Evolutionary conservation across 2,113 vertebrate species (phyloP), one percentile per base, ranked within the genome.

Genomic region (Bos javanicus): DNA sequence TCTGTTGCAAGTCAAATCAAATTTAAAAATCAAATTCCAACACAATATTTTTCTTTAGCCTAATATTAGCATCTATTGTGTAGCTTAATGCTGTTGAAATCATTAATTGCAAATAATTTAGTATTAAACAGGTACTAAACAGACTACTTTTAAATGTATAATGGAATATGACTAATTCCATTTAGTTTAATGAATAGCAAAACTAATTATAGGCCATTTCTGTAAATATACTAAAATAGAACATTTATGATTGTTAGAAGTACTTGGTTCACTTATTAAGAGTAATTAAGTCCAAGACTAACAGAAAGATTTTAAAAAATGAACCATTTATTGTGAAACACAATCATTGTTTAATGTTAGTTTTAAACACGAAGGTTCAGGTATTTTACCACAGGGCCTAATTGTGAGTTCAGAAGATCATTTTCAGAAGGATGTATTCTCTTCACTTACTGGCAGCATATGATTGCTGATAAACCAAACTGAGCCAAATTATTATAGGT

Each of bases 271-370:
- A 43, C 43, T 43, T 94, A 91, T 1, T 94, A 85, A 88, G 74
- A 84, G 94, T 74, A 97, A 90, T 91, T n/a, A 96, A 89, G 89
- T 14, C 30, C 3, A 71, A 88, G 46, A 97, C 43, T 71, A 87
- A 97, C 46, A 90, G 71, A 87, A 96, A 39, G 15, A 60, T 54
- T 48, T 50, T 6, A 57, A 71, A 94, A 83, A 59, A 57, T 12
- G n/a, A 48, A 48, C 2, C 7, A 92, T 48, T 97, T 90, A 97
- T 3, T 81, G 46, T 52, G 74, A 96, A 97, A 92, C 3, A 94
- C 52, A 81, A 26, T 62, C 87, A 67, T 54, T 48, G 74, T 84
- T 82, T 81, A 36, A 93, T 81, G 91, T 52, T 94, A 36, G 84
- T 39, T 94, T 95, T 85, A 92, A 92, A 90, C 28, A 94, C 7